Conservation (phyloP, 2,888 invertebrate genomes). For the Syrista parreyssii region DNA sequence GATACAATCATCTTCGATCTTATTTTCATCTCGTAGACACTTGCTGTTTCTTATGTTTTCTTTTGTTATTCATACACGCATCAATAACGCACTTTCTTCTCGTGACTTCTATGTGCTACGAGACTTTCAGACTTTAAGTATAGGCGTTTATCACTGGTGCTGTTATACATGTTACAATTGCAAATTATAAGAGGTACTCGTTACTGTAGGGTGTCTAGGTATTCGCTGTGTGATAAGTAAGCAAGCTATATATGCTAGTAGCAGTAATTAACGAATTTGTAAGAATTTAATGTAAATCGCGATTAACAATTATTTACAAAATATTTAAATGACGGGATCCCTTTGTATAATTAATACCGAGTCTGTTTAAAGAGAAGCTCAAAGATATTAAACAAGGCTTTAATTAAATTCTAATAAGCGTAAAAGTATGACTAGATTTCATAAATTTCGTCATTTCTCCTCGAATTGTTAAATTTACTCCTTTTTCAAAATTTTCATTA, state of each 20-base stretch:
- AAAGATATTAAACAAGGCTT: not conserved
- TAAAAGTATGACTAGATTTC: not conserved
- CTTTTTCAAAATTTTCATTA: not conserved
- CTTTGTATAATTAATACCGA: not conserved
- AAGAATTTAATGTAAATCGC: not conserved
- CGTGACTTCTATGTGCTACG: not conserved
- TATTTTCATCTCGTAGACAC: slow-evolving; percentile 6
- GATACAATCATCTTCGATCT: not conserved
- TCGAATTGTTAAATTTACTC: not conserved
- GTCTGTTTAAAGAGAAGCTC: not conserved
- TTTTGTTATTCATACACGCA: not conserved
- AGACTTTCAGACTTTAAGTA: not conserved
- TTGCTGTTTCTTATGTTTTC: slow-evolving; percentile 9
- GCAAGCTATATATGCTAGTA: not conserved
- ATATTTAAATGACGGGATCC: not conserved
- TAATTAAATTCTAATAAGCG: not conserved
- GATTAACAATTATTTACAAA: not conserved
- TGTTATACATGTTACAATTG: not conserved
- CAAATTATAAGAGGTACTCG: not conserved
- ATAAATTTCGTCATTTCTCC: not conserved
- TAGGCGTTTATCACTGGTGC: not conserved
- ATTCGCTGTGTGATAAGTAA: not conserved
- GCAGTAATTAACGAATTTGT: not conserved
- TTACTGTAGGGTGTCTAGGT: not conserved
- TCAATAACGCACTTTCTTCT: not conserved